Conservation (phyloP, 2,113 vertebrate species). For the Epinephelus fuscoguttatus region DNA sequence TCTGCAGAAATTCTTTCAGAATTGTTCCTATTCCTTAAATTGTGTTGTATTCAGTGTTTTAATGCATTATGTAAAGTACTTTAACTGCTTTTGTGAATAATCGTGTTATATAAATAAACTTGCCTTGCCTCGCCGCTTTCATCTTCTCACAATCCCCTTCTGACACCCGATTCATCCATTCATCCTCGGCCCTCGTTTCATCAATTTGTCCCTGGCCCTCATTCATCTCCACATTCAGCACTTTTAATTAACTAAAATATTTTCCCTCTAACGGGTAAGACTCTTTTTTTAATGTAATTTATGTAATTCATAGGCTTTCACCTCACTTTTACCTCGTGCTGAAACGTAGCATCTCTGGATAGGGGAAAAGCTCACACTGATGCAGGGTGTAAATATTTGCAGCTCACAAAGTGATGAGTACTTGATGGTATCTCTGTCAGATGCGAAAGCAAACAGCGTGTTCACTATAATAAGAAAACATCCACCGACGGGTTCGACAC, state of each 20-base stretch:
- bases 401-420: conserved; percentile 20
- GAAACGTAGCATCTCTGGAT: conserved; percentile 9
- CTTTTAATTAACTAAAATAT: conserved; percentile 7
- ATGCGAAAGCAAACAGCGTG: conserved; percentile 45
- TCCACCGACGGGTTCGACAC: conserved; percentile 15
- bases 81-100: conserved; percentile 44
- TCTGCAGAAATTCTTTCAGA: background rate
- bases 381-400: conserved; percentile 34
- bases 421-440: conserved; percentile 42
- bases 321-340: conserved; percentile 22
- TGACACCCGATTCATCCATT: conserved; percentile 15
- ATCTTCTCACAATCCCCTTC: conserved; percentile 49
- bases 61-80: conserved; percentile 41
- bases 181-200: conserved; percentile 25
- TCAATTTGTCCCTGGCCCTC: conserved; percentile 41
- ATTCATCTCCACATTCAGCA: conserved; percentile 21
- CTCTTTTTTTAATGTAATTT: conserved; percentile 21
- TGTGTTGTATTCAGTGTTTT: conserved; percentile 3
- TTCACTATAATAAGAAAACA: conserved; percentile 52
- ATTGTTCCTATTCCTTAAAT: background rate
- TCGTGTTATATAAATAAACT: conserved; percentile 52
- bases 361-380: conserved; percentile 12
- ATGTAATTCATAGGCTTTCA: conserved; percentile 31
- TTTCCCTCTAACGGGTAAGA: background rate
- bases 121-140: conserved; percentile 43